Conservation (phyloP, 30 jellyfish, hydroid and myxozoan species). For the Catostylus mosaicus region DNA sequence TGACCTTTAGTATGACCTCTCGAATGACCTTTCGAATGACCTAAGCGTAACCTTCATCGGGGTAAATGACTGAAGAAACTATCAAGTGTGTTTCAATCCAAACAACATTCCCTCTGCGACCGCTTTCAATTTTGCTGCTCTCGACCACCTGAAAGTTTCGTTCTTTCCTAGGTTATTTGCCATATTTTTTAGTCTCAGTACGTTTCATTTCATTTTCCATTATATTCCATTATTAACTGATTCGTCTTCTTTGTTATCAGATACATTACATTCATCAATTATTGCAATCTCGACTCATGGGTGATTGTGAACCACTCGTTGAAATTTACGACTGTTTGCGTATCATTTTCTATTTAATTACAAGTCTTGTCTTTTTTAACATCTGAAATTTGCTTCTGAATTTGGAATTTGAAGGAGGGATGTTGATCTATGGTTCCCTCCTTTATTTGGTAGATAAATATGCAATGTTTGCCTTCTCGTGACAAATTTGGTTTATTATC, state of each 20-base stretch:
- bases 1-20: no score
- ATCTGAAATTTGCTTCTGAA: background rate
- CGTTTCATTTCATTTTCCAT: background rate
- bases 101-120: no score
- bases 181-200: no score
- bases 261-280: constrained; percentile 91
- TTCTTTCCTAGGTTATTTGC: no score
- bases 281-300: constrained; percentile 95
- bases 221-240: background rate
- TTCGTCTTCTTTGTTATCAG: constrained; percentile 24
- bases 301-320: constrained; percentile 76
- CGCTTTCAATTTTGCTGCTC: no score
- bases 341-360: constrained; percentile 62
- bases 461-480: no score
- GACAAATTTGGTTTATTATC: no score
- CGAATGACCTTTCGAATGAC: background rate
- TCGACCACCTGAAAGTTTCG: no score
- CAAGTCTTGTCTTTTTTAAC: background rate
- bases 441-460: no score
- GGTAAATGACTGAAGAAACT: background rate
- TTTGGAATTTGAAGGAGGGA: background rate
- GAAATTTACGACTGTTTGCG: constrained; percentile 92
- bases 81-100: no score
- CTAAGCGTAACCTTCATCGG: background rate
- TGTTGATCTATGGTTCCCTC: no score